phyloP scores from a whole-genome alignment of 2,888 invertebrate species.

The Cephus nigrinus region DNA sequence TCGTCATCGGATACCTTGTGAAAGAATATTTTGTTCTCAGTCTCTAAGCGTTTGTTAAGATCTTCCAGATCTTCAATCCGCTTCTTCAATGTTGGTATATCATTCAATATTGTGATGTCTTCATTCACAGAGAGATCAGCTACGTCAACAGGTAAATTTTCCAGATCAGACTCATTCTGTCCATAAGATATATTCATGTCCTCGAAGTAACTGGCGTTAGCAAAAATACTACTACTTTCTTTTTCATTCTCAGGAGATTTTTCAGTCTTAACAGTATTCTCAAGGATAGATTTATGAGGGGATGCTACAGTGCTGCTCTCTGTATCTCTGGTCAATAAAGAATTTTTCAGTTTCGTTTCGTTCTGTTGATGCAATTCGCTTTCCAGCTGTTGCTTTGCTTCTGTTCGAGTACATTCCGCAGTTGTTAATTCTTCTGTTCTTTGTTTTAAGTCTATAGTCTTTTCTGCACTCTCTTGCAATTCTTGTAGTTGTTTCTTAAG shows the following conservation, averaged over 20 bases:
- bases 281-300: neutral
- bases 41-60: conserved; percentile 4
- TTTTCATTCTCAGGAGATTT: conserved; percentile 17
- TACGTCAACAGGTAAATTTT: conserved; percentile 11
- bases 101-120: conserved; percentile 4
- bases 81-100: conserved; percentile 12
- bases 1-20: neutral
- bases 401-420: neutral
- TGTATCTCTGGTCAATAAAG: neutral
- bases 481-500: conserved; percentile 9
- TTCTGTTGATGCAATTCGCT: conserved; percentile 18
- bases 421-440: neutral
- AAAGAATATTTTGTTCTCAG: conserved; percentile 8
- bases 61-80: conserved; percentile 13
- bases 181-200: conserved; percentile 36
- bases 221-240: conserved; percentile 49
- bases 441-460: neutral
- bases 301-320: neutral
- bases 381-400: conserved; percentile 9
- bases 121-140: neutral
- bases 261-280: neutral
- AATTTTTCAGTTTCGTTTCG: neutral
- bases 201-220: conserved; percentile 48
- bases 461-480: neutral
- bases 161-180: conserved; percentile 21